Base-by-base conservation (phyloP, 2,113 vertebrate species). In the Steatornis caripensis region DNA sequence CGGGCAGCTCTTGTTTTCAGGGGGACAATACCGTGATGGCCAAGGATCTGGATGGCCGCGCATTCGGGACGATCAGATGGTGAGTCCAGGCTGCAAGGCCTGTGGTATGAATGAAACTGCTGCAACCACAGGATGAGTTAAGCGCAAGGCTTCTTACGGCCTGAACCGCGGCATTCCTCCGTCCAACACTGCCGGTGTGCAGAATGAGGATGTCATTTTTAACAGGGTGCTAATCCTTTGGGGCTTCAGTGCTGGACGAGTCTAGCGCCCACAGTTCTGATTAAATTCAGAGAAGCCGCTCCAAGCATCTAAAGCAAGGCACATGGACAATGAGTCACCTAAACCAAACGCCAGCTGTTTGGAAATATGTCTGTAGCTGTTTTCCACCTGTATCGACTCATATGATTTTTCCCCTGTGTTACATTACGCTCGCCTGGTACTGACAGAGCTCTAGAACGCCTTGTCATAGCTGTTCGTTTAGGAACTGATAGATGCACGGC, bases 351-450 rank as follows among this genome's bases (percentile, higher is more conserved):
- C 6, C 13, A 19, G 0, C 39, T 37, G 48, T 29, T 84, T 60
- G 83, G 87, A 78, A 91, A 84, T 3, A 16, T 0, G 3, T 48
- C 48, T 5, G 5, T 46, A 66, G 84, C 45, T 75, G 72, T 21
- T 92, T 82, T 72, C 72, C 85, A 96, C 85, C 83, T 96, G 65
- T 26, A 24, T 11, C 10, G 86, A 64, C 65, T 41, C 80, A n/a
- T 8, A 1, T 7, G 61, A 3, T 8, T 68, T 66, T 41, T 1
- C 64, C 41, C 55, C 12, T 4, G 7, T 0, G 2, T 65, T 75
- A 6, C 21, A 1, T 37, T 79, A 34, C 1, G 2, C 51, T 41
- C 70, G n/a, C 1, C 41, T 36, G 39, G 14, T 21, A 13, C 54
- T 90, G 92, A 49, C 76, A 34, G 4, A 18, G 57, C 57, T 90